A percentile compares a stretch with the other conserved stretches of the same genome.
phyloP scores from a whole-genome alignment of 2,888 invertebrate species.

The Campaea margaritaria region DNA sequence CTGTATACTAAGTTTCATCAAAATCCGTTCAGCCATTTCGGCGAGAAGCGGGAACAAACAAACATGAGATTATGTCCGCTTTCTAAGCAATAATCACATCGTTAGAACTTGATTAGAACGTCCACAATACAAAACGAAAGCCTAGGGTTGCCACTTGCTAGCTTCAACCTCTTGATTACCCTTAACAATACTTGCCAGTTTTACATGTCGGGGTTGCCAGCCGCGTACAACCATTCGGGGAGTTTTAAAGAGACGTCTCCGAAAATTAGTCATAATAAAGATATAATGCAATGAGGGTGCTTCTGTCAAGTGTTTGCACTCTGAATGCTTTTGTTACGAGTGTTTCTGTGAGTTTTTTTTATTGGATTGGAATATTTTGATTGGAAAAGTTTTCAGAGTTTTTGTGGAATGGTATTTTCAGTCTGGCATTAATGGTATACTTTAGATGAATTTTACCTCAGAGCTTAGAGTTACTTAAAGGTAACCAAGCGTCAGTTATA shows the following conservation, averaged over 20 bases:
- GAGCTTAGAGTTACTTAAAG: no score
- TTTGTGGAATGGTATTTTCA: constrained; percentile 1
- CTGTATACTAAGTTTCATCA: no score
- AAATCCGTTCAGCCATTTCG: no score
- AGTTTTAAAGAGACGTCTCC: constrained; percentile 52
- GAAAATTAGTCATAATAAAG: constrained; percentile 39
- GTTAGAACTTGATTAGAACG: constrained; percentile 71
- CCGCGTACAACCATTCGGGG: constrained; percentile 22
- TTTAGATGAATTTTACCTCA: no score
- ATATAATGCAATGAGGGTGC: constrained; percentile 37
- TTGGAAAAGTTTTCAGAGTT: constrained; percentile 28
- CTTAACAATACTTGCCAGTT: constrained; percentile 9
- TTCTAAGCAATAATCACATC: constrained; percentile 54
- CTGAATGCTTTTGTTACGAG: constrained; percentile 25
- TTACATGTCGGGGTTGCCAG: constrained; percentile 52
- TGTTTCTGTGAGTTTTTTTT: constrained; percentile 16
- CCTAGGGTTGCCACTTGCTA: constrained; percentile 54
- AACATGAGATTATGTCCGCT: neutral
- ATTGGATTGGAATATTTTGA: constrained; percentile 23
- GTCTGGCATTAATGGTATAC: neutral
- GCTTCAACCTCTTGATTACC: constrained; percentile 46
- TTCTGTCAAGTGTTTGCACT: constrained; percentile 35
- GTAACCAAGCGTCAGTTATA: no score
- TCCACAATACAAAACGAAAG: constrained; percentile 64
- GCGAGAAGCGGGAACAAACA: no score